Percentiles rank a stretch among this genome's conserved stretches.
These are phyloP conservation scores for Martes martes DNA, from an alignment of 2,113 vertebrate genomes.

Conservation along the genomic window DNA sequence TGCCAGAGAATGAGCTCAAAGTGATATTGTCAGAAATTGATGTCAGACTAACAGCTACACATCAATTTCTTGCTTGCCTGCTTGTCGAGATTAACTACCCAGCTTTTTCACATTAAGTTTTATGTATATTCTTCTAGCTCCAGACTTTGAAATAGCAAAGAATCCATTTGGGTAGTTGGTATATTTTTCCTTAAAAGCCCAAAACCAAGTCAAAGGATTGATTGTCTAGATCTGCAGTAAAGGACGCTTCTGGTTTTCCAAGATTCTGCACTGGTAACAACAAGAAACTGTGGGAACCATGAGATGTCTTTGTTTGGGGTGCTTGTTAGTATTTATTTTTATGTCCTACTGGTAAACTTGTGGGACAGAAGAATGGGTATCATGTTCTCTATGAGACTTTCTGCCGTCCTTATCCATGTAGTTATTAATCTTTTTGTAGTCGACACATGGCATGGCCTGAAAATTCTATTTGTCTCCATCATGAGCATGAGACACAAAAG, in stretches of 20 bases:
- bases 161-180: neutral
- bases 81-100: neutral
- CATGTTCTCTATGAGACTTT: neutral
- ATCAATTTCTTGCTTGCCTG: neutral
- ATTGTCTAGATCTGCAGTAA: neutral
- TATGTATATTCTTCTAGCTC: neutral
- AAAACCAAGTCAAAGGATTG: neutral
- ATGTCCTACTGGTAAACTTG: neutral
- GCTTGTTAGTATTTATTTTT: neutral
- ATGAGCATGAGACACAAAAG: neutral
- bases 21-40: slow-evolving; percentile 32
- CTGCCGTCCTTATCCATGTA: neutral
- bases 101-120: neutral
- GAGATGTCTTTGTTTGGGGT: neutral
- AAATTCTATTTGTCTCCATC: neutral
- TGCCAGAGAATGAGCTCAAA: slow-evolving; percentile 52
- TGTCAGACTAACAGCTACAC: slow-evolving; percentile 7
- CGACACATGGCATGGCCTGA: neutral
- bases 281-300: neutral
- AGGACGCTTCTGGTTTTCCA: neutral
- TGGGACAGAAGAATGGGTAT: neutral
- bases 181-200: neutral
- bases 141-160: slow-evolving; percentile 1
- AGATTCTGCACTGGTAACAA: neutral
- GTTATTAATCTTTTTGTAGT: neutral